These are phyloP conservation scores for Spilarctia lutea DNA, from an alignment of 2,888 invertebrate species.

Conservation along the genomic window DNA sequence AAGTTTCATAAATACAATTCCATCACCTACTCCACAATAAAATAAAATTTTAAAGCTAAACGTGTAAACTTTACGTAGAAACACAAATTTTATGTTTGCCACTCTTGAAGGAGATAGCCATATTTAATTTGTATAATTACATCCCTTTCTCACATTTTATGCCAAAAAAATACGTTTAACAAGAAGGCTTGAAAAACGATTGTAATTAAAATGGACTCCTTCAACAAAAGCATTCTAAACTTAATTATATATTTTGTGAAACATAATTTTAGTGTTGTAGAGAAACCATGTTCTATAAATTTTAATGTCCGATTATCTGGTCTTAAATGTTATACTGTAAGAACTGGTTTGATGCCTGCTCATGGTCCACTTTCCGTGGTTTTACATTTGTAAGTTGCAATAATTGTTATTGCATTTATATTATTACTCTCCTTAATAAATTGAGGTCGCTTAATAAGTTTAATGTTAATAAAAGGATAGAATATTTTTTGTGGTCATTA, in stretches of 20 bases:
- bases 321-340: slow-evolving; percentile 26
- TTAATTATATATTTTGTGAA: slow-evolving; percentile 52
- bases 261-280: slow-evolving; percentile 17
- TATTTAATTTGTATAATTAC: background rate
- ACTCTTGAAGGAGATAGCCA: background rate
- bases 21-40: background rate
- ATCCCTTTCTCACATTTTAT: background rate
- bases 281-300: slow-evolving; percentile 30
- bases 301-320: slow-evolving; percentile 30
- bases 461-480: background rate
- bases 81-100: background rate
- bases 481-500: too few species aligned
- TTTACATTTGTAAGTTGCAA: background rate
- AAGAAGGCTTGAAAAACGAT: slow-evolving; percentile 22
- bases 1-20: too few species aligned
- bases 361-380: slow-evolving; percentile 8
- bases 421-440: background rate
- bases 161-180: background rate
- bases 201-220: slow-evolving; percentile 55
- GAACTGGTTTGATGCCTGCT: slow-evolving; percentile 14
- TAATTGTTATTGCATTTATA: background rate
- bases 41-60: background rate
- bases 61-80: background rate
- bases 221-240: slow-evolving; percentile 28
- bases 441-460: background rate